A percentile compares a stretch with the other conserved stretches of the same genome.
These are phyloP conservation scores for Andrena marginata DNA, from an alignment of 2,888 invertebrate genomes.

Conservation along the genomic window DNA sequence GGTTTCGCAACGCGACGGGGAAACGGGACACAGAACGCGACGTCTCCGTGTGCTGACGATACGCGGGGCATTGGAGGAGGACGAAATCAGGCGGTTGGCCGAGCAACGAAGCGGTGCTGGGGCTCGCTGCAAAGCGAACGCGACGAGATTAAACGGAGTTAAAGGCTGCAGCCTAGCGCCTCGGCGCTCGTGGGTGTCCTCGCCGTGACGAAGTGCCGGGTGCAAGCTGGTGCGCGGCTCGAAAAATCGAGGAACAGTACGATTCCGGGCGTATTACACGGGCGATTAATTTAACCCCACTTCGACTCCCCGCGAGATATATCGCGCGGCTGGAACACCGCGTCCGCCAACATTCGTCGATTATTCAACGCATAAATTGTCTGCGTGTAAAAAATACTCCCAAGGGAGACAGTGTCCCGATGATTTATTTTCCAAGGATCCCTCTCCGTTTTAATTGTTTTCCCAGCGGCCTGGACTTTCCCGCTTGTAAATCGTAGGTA, in stretches of 20 bases:
- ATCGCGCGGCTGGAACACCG: conserved; percentile 19
- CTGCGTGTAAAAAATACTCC: background rate
- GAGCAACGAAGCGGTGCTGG: background rate
- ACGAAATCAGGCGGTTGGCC: background rate
- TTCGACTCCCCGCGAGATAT: conserved; percentile 26
- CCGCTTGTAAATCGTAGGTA: background rate
- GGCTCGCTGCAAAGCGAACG: background rate
- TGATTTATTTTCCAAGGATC: background rate
- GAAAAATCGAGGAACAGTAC: conserved; percentile 41
- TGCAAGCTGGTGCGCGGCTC: conserved; percentile 15
- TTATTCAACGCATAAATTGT: conserved; percentile 26
- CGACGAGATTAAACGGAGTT: conserved; percentile 30
- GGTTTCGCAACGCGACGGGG: conserved; percentile 18
- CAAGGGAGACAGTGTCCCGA: background rate
- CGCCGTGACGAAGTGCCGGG: conserved; percentile 26
- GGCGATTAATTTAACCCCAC: conserved; percentile 47
- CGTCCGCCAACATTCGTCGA: conserved; percentile 37
- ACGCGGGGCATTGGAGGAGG: background rate
- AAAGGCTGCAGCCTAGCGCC: background rate
- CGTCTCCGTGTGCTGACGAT: background rate
- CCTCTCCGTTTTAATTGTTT: background rate
- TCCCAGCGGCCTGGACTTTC: background rate
- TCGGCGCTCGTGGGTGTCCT: conserved; percentile 27
- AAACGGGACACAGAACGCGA: background rate
- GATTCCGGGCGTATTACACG: conserved; percentile 50